A percentile compares a stretch with the other conserved stretches of the same genome.
These are phyloP conservation scores for Cyanistes caeruleus DNA, from an alignment of 2,113 vertebrate species.

Conservation along the genomic window DNA sequence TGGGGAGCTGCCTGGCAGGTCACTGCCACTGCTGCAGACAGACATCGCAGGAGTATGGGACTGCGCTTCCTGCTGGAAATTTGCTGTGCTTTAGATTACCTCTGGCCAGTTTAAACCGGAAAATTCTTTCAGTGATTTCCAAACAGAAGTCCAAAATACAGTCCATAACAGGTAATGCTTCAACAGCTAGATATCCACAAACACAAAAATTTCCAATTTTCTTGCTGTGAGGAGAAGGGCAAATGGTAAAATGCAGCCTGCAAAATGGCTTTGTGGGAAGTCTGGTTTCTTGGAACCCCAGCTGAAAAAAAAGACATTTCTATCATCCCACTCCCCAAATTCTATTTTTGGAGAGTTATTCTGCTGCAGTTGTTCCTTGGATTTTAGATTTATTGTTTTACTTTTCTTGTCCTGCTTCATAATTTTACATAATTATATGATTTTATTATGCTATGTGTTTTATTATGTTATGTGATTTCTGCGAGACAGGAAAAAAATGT, in stretches of 20 bases:
- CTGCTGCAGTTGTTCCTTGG: background rate
- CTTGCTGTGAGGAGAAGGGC: background rate
- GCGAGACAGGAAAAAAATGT: background rate
- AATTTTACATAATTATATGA: background rate
- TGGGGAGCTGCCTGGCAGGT: background rate
- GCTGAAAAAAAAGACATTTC: background rate
- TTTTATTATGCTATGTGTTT: background rate
- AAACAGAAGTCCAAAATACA: background rate
- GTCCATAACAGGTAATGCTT: background rate
- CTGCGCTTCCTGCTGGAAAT: background rate
- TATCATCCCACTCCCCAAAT: background rate
- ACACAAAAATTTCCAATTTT: background rate
- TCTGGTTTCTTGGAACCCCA: background rate
- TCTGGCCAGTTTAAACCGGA: background rate
- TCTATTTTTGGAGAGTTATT: background rate
- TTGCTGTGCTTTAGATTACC: background rate
- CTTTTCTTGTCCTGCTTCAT: background rate
- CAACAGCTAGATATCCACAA: background rate
- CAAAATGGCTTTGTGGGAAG: background rate
- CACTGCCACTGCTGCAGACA: accelerated
- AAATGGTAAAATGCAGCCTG: background rate
- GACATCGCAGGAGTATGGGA: background rate
- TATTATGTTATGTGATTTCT: background rate
- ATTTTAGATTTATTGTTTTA: background rate
- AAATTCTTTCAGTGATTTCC: background rate